Percentiles rank a stretch among this genome's conserved stretches.
Conservation (phyloP, 2,888 invertebrate species). For the Lepas anatifera region DNA sequence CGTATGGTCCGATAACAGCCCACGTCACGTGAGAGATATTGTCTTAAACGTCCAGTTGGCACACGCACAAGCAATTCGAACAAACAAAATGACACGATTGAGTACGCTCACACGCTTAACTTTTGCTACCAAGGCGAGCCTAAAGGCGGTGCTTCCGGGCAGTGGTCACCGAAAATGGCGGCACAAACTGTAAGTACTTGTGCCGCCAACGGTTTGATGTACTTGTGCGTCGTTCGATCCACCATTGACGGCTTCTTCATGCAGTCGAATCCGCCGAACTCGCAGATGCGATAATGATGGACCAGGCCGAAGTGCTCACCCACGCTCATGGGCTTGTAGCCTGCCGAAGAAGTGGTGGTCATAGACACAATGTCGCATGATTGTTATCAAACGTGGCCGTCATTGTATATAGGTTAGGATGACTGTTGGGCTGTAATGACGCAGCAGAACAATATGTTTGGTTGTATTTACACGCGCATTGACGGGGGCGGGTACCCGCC, state of each 20-base stretch:
- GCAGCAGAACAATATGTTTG: too few relatives aligned
- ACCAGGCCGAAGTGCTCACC: conserved; percentile 25
- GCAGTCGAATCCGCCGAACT: conserved; percentile 29
- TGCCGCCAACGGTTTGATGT: conserved; percentile 25
- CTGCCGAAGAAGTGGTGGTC: conserved; percentile 17
- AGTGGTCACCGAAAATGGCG: conserved; percentile 14
- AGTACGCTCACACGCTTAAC: too few relatives aligned
- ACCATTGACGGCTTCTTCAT: conserved; percentile 27
- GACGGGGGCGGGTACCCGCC: too few relatives aligned
- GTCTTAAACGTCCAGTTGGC: too few relatives aligned
- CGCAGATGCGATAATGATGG: conserved; percentile 31
- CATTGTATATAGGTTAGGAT: too few relatives aligned
- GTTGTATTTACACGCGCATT: too few relatives aligned
- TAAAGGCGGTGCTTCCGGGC: conserved; percentile 17
- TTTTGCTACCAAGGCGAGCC: conserved; percentile 21
- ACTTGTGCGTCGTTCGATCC: conserved; percentile 28
- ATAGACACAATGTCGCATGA: neutral
- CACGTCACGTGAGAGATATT: too few relatives aligned
- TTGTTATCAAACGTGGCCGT: too few relatives aligned
- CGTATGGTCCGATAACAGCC: too few relatives aligned
- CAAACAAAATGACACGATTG: too few relatives aligned
- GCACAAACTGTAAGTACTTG: conserved; percentile 18
- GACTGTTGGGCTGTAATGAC: too few relatives aligned
- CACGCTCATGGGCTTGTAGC: conserved; percentile 21
- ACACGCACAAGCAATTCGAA: too few relatives aligned